Base-by-base conservation (phyloP, 2,797 vertebrate species). In the Semotilus atromaculatus region DNA sequence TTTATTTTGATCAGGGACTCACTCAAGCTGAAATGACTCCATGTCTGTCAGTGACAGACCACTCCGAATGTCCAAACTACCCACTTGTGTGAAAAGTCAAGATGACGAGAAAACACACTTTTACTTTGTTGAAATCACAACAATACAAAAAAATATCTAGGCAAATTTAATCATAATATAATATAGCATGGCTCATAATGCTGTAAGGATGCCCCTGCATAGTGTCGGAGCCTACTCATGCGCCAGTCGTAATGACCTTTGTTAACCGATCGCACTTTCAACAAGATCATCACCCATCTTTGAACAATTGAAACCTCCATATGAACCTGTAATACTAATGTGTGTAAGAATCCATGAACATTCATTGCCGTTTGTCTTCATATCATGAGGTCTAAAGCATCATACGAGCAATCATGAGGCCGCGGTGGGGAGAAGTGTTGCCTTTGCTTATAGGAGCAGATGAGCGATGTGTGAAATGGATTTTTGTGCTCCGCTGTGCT, bases 381-480 rank as follows among this genome's bases (percentile, higher is more conserved):
- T 53, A 77, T 87, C 71, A 77, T 68, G 53, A 36, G 55, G 34
- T 43, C 68, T 34, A 76, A 67, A 74, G 76, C 71, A 72, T 82
- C 45, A 78, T 64, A 66, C 31, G 5, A 80, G 80, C 58, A 62
- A 81, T 85, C 85, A 66, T 67, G 55, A 74, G 53, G 45, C 51
- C 45, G 3, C 6, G 16, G 58, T 68, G 51, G 71, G 86, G 75
- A 43, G 81, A 60, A 84, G 86, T 85, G 80, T 82, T 73, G 66
- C 53, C 68, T 88, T 87, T 82, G 74, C 80, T 73, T 78, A 88
- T 66, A 87, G 84, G 81, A 81, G 85, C 62, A 45, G 86, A 86
- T 82, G 85, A 85, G 83, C 62, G 70, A 85, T 76, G 86, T 88
- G 88, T 88, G 88, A 88, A 89, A 89, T 89, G 82, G 85, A 85